Evolutionary conservation across 1,140 invertebrate species (phyloP).

Genomic region (Saccostrea echinata): DNA sequence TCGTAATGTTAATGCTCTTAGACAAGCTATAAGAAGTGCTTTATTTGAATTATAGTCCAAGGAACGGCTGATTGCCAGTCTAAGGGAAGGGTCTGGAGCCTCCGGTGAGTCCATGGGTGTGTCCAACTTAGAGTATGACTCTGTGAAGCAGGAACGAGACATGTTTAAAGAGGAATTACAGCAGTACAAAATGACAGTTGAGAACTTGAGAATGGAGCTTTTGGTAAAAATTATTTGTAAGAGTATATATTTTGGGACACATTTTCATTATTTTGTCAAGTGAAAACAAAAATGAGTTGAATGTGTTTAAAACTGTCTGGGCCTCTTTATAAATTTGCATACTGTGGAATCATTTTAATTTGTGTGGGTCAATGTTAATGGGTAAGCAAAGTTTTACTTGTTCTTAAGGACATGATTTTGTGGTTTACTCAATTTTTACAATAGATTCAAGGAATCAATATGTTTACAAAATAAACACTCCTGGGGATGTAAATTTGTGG

Average conservation of each 20-base stretch:
- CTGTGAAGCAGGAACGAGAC: constrained; percentile 84
- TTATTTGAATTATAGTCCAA: constrained; percentile 83
- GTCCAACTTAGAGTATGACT: constrained; percentile 79
- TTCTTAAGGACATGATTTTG: no score
- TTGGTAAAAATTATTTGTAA: constrained; percentile 65
- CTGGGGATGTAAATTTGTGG: no score
- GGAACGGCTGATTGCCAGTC: constrained; percentile 86
- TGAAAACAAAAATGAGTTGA: not conserved
- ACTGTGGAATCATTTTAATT: no score
- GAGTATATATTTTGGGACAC: not conserved
- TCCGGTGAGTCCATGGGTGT: constrained; percentile 72
- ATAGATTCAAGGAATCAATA: no score
- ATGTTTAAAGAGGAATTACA: constrained; percentile 84
- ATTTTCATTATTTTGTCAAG: no score
- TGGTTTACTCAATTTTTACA: no score
- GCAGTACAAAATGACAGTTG: constrained; percentile 82
- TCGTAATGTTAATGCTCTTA: no score
- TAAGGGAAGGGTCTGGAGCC: constrained; percentile 82
- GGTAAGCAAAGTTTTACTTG: no score
- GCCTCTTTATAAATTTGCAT: not conserved
- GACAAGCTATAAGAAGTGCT: not conserved
- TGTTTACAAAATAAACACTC: no score
- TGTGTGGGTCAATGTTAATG: no score
- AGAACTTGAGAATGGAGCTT: constrained; percentile 82
- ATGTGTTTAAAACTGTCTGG: not conserved